Percentiles rank a stretch among this genome's conserved stretches.
Conservation (phyloP, 2,113 vertebrate species). For the Macaca mulatta region DNA sequence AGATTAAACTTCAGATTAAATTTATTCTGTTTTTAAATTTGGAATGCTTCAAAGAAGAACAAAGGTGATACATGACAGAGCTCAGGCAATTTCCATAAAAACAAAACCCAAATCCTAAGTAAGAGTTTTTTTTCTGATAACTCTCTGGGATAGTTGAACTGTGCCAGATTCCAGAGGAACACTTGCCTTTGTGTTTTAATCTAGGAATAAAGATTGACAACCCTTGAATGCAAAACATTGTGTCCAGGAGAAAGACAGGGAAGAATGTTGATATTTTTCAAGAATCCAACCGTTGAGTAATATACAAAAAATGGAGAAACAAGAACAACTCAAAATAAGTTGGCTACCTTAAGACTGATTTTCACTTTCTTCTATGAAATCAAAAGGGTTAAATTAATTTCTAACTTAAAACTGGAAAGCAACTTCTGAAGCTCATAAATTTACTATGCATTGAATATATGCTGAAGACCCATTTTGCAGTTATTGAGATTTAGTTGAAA, state of each 20-base stretch:
- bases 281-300: constrained; percentile 53
- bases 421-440: constrained; percentile 6
- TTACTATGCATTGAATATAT: neutral
- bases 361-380: constrained; percentile 25
- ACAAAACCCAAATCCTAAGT: constrained; percentile 70
- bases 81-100: constrained; percentile 68
- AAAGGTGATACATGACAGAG: constrained; percentile 63
- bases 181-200: constrained; percentile 64
- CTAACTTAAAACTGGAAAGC: constrained; percentile 10
- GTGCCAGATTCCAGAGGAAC: constrained; percentile 72
- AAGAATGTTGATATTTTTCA: constrained; percentile 47
- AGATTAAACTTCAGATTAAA: constrained; percentile 35
- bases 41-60: constrained; percentile 23
- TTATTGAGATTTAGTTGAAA: constrained; percentile 31
- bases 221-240: constrained; percentile 58
- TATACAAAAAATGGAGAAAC: neutral
- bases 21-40: constrained; percentile 46
- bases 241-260: neutral
- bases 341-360: neutral
- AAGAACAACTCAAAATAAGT: constrained; percentile 32
- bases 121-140: constrained; percentile 70
- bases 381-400: neutral
- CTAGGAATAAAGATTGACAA: constrained; percentile 54
- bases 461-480: neutral
- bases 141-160: constrained; percentile 60